Conservation (phyloP, 2,888 invertebrate species). For the Sphinx pinastri region DNA sequence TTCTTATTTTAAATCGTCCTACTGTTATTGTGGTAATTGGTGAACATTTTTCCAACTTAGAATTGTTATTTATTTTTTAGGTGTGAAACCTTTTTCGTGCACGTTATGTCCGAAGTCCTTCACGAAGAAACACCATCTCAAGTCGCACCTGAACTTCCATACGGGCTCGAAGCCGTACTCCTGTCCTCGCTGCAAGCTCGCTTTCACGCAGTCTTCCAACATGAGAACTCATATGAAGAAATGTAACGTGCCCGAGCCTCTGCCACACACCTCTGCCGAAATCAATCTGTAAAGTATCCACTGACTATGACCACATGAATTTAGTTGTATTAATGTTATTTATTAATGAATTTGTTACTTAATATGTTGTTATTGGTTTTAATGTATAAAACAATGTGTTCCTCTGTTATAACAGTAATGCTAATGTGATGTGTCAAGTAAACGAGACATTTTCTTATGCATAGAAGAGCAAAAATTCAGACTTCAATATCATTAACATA, state of each 20-base stretch:
- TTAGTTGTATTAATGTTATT: too few species aligned
- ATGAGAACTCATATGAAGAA: conserved; percentile 94
- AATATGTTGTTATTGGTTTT: too few species aligned
- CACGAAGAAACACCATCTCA: conserved; percentile 93
- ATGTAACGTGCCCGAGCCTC: conserved; percentile 73
- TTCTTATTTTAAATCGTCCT: too few species aligned
- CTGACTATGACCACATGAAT: too few species aligned
- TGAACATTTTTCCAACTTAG: background rate
- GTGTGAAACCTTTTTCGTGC: conserved; percentile 89
- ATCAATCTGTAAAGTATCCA: background rate
- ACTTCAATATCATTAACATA: too few species aligned
- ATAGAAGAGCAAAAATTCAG: too few species aligned
- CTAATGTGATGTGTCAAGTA: too few species aligned
- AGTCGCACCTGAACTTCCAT: conserved; percentile 93
- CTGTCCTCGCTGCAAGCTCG: conserved; percentile 86
- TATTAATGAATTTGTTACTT: too few species aligned
- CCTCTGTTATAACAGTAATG: too few species aligned
- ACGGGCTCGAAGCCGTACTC: conserved; percentile 92
- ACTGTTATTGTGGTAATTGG: too few species aligned
- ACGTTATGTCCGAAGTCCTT: conserved; percentile 90
- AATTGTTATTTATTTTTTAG: conserved; percentile 64
- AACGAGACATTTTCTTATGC: too few species aligned
- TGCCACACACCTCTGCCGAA: background rate
- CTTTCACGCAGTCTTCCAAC: conserved; percentile 93
- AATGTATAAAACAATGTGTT: too few species aligned